These are phyloP conservation scores for Meleagris gallopavo DNA, from an alignment of 2,113 vertebrate genomes.

Conservation along the genomic window DNA sequence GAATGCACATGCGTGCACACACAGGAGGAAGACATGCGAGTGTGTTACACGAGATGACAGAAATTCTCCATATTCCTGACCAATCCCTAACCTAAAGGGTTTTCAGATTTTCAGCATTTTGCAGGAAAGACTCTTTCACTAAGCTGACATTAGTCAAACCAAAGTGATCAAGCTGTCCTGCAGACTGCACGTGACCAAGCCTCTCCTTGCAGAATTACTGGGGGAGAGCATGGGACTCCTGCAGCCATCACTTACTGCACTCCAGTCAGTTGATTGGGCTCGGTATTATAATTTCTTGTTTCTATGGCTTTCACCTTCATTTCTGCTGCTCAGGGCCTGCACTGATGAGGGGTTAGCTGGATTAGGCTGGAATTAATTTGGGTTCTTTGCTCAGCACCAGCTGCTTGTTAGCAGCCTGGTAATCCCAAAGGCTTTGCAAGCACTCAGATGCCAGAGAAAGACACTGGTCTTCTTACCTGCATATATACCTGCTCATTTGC, in stretches of 20 bases:
- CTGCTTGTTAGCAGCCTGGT: not conserved
- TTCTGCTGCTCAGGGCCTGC: not conserved
- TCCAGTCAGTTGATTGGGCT: not conserved
- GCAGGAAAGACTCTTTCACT: slow-evolving; percentile 27
- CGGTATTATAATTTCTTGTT: not conserved
- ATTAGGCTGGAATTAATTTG: not conserved
- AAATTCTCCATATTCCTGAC: not conserved
- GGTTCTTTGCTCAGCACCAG: not conserved
- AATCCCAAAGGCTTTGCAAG: not conserved
- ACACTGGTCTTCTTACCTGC: not conserved
- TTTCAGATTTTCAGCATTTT: slow-evolving; percentile 16
- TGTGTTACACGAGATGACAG: slow-evolving; percentile 40
- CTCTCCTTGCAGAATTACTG: not conserved
- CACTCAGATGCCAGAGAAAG: not conserved
- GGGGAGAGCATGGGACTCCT: too few relatives aligned
- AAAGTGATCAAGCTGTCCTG: not conserved
- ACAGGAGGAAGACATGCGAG: not conserved
- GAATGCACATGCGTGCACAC: rapidly evolving
- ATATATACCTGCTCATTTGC: rapidly evolving
- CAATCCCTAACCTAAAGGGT: slow-evolving; percentile 8
- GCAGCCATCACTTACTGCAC: rapidly evolving
- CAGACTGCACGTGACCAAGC: not conserved
- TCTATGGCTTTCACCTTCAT: not conserved
- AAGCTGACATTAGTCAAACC: slow-evolving; percentile 37
- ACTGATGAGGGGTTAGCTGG: not conserved